Percentiles rank a stretch among this genome's conserved stretches.
Conservation (phyloP, 2,797 vertebrate species). For the Pteronotus mesoamericanus region DNA sequence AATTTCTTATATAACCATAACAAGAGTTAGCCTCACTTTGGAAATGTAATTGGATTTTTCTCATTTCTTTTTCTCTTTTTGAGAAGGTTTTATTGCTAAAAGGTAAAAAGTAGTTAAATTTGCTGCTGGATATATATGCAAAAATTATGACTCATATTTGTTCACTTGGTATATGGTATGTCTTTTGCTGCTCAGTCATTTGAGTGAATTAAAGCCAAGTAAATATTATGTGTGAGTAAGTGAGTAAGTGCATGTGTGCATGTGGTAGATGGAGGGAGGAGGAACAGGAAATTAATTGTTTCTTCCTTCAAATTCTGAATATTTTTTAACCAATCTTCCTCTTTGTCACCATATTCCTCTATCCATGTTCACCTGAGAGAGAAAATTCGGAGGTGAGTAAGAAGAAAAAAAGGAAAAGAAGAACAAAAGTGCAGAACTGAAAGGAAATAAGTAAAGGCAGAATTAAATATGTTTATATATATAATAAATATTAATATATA, state of each 20-base stretch:
- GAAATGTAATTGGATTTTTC: slow-evolving; percentile 12
- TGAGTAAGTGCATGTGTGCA: background rate
- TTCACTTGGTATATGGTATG: background rate
- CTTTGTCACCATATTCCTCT: background rate
- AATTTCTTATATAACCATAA: background rate
- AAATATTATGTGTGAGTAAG: background rate
- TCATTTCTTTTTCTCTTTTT: background rate
- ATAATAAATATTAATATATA: background rate
- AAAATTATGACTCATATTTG: background rate
- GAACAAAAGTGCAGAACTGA: background rate
- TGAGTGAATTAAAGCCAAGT: background rate
- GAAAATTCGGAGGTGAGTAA: background rate
- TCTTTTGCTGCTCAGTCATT: background rate
- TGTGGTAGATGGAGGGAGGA: background rate
- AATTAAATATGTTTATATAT: background rate
- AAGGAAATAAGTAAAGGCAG: background rate
- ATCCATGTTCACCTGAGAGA: background rate
- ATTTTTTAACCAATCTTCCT: background rate
- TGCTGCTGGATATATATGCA: background rate
- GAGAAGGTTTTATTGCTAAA: slow-evolving; percentile 18
- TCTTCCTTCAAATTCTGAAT: background rate
- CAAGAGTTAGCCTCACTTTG: background rate
- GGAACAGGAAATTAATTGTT: background rate
- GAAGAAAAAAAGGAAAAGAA: background rate
- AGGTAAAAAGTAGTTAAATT: background rate